A percentile compares a stretch with the other conserved stretches of the same genome.
Conservation (phyloP, 2,888 invertebrate genomes). For the Drosophila paramelanica region DNA sequence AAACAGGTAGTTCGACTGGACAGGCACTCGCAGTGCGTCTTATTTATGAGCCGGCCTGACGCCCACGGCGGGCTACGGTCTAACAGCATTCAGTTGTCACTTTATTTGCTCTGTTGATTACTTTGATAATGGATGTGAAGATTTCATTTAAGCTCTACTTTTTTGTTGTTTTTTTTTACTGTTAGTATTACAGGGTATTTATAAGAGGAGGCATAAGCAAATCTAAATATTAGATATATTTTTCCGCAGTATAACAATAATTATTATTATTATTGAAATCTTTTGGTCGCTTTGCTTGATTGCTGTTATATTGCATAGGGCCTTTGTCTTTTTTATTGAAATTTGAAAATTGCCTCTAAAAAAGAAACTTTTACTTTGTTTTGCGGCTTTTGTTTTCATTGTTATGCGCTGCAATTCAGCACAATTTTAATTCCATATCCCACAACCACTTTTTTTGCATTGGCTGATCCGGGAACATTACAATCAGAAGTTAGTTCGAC, state of each 20-base stretch:
- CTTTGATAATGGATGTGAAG: constrained; percentile 57
- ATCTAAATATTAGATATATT: no score
- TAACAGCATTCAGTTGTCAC: constrained; percentile 53
- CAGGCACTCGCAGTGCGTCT: constrained; percentile 9
- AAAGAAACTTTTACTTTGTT: neutral
- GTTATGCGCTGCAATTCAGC: neutral
- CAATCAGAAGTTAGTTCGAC: neutral
- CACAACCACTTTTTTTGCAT: neutral
- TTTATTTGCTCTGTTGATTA: constrained; percentile 61
- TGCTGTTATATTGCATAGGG: neutral
- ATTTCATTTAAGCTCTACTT: constrained; percentile 56
- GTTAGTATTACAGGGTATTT: no score
- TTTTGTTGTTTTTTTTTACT: no score
- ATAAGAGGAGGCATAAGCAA: no score
- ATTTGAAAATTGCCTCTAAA: neutral
- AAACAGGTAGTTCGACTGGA: constrained; percentile 46
- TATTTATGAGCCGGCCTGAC: constrained; percentile 38
- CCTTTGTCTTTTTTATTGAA: neutral
- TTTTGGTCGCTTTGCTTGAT: neutral
- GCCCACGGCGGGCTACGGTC: constrained; percentile 7
- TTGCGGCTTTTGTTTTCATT: constrained; percentile 1
- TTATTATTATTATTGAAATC: no score
- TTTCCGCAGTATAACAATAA: no score
- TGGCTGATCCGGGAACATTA: constrained; percentile 7
- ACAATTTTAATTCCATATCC: neutral